Evolutionary conservation across 1,140 invertebrate species (phyloP).

Genomic region (Listronotus bonariensis): DNA sequence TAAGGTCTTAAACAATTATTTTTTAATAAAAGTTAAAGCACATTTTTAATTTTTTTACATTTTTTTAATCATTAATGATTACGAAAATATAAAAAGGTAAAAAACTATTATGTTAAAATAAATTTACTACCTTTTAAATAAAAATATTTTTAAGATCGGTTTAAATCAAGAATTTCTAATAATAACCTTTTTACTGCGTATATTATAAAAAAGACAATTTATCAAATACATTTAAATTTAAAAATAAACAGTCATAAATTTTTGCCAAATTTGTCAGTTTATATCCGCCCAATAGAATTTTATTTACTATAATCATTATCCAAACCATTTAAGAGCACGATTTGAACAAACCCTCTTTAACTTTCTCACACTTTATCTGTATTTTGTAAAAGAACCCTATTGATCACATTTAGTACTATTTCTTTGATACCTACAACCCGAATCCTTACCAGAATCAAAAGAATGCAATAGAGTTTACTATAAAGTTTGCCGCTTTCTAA

Average conservation of each 20-base stretch:
- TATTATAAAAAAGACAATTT: no score
- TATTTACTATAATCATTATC: conserved; percentile 23
- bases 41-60: no score
- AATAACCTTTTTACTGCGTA: no score
- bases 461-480: conserved; percentile 30
- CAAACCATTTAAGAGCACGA: conserved; percentile 7
- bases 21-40: no score
- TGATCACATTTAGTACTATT: conserved; percentile 26
- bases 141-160: no score
- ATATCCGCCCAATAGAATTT: conserved; percentile 22
- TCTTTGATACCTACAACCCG: conserved; percentile 15
- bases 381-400: conserved; percentile 22
- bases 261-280: conserved; percentile 14
- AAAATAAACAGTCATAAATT: conserved; percentile 10
- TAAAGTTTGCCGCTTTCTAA: conserved; percentile 34
- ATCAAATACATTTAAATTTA: no score
- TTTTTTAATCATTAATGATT: no score
- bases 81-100: no score
- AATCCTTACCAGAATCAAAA: conserved; percentile 17
- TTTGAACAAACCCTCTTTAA: conserved; percentile 10
- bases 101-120: no score
- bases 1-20: no score
- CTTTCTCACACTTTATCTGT: conserved; percentile 36
- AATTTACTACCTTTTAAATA: no score
- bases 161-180: no score